These are phyloP conservation scores for Hippopotamyrus pictus DNA, from an alignment of 2,797 vertebrate species.

Conservation along the genomic window DNA sequence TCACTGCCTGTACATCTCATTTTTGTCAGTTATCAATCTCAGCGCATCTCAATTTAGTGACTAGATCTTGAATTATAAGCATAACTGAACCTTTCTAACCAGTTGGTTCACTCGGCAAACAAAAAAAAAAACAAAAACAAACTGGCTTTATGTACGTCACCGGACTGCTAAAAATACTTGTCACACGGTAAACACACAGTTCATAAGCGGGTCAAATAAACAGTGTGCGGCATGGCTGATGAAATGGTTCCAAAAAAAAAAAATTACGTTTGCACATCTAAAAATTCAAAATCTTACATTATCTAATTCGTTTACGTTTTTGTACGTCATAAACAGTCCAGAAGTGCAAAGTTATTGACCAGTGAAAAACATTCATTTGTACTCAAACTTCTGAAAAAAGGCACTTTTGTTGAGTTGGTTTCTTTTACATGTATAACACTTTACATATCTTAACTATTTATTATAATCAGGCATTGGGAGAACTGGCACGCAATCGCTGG, in stretches of 20 bases:
- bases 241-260: neutral
- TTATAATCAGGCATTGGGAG: neutral
- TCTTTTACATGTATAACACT: neutral
- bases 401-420: neutral
- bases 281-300: neutral
- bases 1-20: neutral
- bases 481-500: neutral
- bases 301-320: neutral
- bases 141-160: neutral
- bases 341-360: neutral
- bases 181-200: neutral
- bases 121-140: neutral
- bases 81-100: neutral
- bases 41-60: neutral
- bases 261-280: neutral
- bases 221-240: neutral
- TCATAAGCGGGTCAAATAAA: neutral
- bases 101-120: neutral
- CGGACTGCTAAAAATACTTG: neutral
- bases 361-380: neutral
- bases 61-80: neutral
- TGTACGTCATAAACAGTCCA: neutral
- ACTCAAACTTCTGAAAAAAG: neutral
- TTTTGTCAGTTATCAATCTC: neutral
- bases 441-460: neutral